Evolutionary conservation across 2,113 vertebrate species (phyloP), one percentile per base, ranked within the genome.

Genomic region (Channa argus): DNA sequence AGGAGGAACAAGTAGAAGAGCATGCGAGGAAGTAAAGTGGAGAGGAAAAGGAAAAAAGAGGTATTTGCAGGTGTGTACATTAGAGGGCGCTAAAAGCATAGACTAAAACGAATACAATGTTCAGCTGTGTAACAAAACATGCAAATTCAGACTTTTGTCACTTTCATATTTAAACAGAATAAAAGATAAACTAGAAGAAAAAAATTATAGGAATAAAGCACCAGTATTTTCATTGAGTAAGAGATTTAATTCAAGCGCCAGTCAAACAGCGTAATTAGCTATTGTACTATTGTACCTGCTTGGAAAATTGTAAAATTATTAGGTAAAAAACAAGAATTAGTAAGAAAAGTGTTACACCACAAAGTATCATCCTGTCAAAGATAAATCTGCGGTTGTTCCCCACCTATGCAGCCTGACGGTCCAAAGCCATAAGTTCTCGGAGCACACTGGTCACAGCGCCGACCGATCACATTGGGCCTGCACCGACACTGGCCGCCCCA

Each of bases 401-500:
- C 80, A 99, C 98, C 76, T 92, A 93, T 93, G 91, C 98, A 99
- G 8, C 98, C 97, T 0, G 86, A 37, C 0, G 97, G 95, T 37
- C 97, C 97, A 10, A 99, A 99, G 71, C 97, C 95, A 0, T 96
- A 97, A 43, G 95, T 96, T 71, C 96, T 98, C 0, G 95, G 94
- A 54, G 92, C 94, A 74, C 98, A 99, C 77, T 80, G 90, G 39
- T 97, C 92, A 84, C 98, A 99, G 75, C 93, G 94, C 2, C 91
- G 95, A 4, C 97, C 97, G 58, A 94, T 84, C 64, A 99, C 93
- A 0, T 94, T 96, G 59, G 96, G 88, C 56, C 95, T 96, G 90
- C 98, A 99, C 41, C 8, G 94, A 76, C 98, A 99, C 85, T 98
- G 98, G n/a, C 98, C 98, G 0, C 98, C 97, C 0, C 93, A 93